Evolutionary conservation across 1,140 invertebrate species (phyloP), one percentile per base, ranked within the genome.

Genomic region (Ceratosolen solmsi): DNA sequence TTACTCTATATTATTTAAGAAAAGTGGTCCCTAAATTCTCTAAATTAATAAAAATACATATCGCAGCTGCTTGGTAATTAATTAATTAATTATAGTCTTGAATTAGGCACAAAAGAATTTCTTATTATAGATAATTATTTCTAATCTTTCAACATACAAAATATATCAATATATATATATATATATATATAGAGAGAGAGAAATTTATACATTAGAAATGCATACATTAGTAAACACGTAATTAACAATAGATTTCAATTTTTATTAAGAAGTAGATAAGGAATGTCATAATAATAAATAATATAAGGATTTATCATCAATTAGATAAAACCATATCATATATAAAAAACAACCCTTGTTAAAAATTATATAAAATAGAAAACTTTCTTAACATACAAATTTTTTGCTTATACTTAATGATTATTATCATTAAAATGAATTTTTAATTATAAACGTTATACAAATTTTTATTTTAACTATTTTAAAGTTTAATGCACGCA

Each of bases 51-150:
- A 54, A 33, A 78, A 36, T 78, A 30, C 15, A 54, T 65, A 27
- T 63, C 27, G 41, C 58, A 77, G 36, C 36, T 77, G 33, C 1
- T 65, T 49, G 17, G 41, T 30, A 51, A 30, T 54, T 78, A 54
- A 68, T 22, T 30, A 51, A 30, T 54, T 78, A 54, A 68, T 22
- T 54, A 70, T 36, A 54, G n/a, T 65, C 38, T 33, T 49, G n/a
- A 49, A 30, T 68, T 70, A 78, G 46, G 46, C 60, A 78, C 46
- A 54, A 78, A 70, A 54, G 76, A 78, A 78, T 78, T 78, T 77
- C n/a, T 38, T 54, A 68, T 49, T 41, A 51, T 46, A 51, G 20
- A 77, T 77, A 54, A 68, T 54, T 20, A 36, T 51, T 54, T 33
- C 17, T 41, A 46, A 63, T 51, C 63, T n/a, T 78, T 77, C 25